Conservation (phyloP, 2,113 vertebrate species). For the Atractosteus spatula region DNA sequence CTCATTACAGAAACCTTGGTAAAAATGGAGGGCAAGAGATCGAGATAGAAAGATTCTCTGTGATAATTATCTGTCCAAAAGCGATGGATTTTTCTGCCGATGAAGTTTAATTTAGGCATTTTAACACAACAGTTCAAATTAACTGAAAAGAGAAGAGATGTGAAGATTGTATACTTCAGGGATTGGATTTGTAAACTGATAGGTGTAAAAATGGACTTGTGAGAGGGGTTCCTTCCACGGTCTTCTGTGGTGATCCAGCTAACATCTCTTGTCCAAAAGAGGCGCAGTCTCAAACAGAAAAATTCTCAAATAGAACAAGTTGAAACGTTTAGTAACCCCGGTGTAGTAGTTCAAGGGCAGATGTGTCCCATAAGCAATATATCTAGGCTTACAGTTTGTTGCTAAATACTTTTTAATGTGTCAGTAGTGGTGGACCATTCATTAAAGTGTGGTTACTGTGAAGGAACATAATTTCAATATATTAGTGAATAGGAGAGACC, state of each 20-base stretch:
- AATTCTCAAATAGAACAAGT: no score
- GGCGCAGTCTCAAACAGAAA: no score
- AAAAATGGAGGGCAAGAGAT: conserved; percentile 26
- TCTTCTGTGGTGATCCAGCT: not conserved
- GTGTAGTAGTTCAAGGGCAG: no score
- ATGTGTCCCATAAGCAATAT: no score
- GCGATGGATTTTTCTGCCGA: conserved; percentile 37
- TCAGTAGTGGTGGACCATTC: conserved; percentile 46
- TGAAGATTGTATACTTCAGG: not conserved
- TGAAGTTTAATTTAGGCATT: conserved; percentile 38
- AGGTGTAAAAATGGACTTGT: not conserved
- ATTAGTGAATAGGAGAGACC: no score
- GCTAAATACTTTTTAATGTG: conserved; percentile 36
- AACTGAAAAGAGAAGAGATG: conserved; percentile 26
- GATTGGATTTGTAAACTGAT: conserved; percentile 2
- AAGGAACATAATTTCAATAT: conserved; percentile 28
- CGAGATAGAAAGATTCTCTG: conserved; percentile 27
- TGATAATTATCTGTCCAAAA: conserved; percentile 42
- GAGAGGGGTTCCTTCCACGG: not conserved
- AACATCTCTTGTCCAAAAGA: no score
- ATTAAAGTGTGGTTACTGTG: conserved; percentile 50
- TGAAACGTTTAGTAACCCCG: no score
- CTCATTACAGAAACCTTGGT: conserved; percentile 25
- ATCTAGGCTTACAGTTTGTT: not conserved
- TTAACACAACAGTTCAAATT: conserved; percentile 33